Evolutionary conservation across 2,113 vertebrate species (phyloP), one percentile per base, ranked within the genome.

Genomic region (Syrrhaptes paradoxus): DNA sequence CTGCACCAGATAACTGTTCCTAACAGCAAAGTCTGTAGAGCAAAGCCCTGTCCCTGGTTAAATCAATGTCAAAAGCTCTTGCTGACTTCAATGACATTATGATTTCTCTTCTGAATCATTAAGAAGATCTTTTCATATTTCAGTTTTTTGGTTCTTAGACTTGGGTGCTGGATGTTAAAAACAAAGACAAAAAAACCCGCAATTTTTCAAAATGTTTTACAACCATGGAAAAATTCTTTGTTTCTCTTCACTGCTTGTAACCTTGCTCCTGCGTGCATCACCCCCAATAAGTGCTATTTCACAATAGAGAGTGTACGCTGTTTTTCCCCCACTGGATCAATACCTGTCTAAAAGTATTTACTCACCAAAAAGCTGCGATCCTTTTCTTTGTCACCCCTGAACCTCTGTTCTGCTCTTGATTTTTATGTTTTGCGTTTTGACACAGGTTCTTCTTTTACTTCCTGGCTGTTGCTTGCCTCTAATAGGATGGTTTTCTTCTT

Each of bases 311-410:
- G 52, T 6, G 3, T 74, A 84, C 5, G 7, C 72, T 58, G 78
- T 21, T 83, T 91, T 72, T 49, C 3, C 11, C 72, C 79, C 31
- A 34, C 45, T n/a, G 87, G 93, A 96, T 97, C 95, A 96, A 96
- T 97, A 96, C 28, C 73, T 87, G 94, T 96, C 96, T 96, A 67
- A 95, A 96, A 89, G 87, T 94, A 95, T 96, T 95, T 97, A 94
- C 87, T 95, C 89, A 95, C 90, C 73, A 83, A 95, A 94, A 91
- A 61, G 34, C 87, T 89, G 70, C 74, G 74, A 93, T 95, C 85
- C 74, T 93, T 93, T 87, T 72, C 94, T 94, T 96, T 87, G 74
- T 94, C 95, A 88, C 77, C 63, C 68, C 52, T 96, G 85, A 96
- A 96, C 89, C 93, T 96, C 86, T 96, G 66, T 93, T 85, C 88